Evolutionary conservation across 2,797 vertebrate genomes (phyloP), one percentile per base, ranked within the genome.

Genomic region (Serranus cabrilla): DNA sequence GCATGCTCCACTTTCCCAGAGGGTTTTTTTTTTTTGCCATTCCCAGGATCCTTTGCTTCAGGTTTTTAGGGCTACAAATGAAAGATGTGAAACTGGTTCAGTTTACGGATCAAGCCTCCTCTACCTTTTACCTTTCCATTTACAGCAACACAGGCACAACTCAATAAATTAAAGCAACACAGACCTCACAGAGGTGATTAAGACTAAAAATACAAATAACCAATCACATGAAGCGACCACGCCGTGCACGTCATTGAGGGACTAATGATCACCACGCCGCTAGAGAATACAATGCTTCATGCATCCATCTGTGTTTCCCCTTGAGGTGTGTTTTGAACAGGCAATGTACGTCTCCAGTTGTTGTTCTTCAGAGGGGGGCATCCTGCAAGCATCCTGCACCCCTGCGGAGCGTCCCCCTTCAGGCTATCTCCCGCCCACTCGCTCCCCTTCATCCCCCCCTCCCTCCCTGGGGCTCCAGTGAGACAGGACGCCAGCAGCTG

Each of bases 401-500:
- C 93, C 84, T 61, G 85, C 42, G 4, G 84, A 86, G 86, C 62
- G 2, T 82, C 88, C 83, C 86, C 76, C 93, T 89, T 77, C 82
- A 83, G 90, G 91, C 91, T 82, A 86, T 71, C 79, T 82, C 83
- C 79, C 78, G 18, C 89, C 89, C 82, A 87, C 87, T 80, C 75
- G 1, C 82, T 82, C 69, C 49, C 66, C 71, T 71, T 81, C 77
- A 78, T 81, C 75, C 73, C 71, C 27, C 78, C 71, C 64, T 34
- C 78, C 65, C 55, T 84, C 85, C 82, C 78, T 12, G 25, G 63
- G 83, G 88, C 88, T 87, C 76, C 78, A 49, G 76, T 79, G 85
- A 92, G 86, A 92, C 76, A 66, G 89, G 89, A 84, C 5, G 80
- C 88, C 89, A 63, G 85, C 91, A 92, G 90, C 91, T 91, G 89